phyloP scores from a whole-genome alignment of 2,797 vertebrate species.

The Anabas testudineus region DNA sequence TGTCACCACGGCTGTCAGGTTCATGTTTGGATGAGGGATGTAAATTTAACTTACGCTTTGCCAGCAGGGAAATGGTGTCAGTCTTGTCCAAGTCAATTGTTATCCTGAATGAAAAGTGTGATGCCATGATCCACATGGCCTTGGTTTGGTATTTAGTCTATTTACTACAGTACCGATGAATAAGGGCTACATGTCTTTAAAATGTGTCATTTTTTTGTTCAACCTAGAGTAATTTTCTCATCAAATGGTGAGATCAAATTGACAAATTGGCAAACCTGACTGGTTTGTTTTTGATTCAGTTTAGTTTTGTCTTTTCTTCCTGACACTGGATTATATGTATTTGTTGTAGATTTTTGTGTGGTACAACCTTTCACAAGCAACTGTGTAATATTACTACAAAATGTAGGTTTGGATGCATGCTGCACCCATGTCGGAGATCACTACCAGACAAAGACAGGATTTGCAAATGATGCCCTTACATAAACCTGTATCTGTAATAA shows the following conservation, averaged over 20 bases:
- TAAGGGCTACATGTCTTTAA: slow-evolving; percentile 8
- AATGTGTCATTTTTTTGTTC: neutral
- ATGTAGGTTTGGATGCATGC: slow-evolving; percentile 13
- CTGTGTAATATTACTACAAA: slow-evolving; percentile 5
- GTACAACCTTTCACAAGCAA: neutral
- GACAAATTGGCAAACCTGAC: neutral
- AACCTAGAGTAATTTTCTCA: neutral
- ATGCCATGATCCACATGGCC: slow-evolving; percentile 34
- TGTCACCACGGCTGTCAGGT: slow-evolving; percentile 63
- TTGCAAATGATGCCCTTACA: slow-evolving; percentile 49
- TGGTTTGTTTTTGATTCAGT: neutral
- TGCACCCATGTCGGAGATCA: slow-evolving; percentile 9
- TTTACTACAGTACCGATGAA: slow-evolving; percentile 1
- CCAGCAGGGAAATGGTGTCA: slow-evolving; percentile 39
- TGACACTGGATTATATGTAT: neutral
- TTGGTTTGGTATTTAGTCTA: slow-evolving; percentile 20
- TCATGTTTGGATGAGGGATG: slow-evolving; percentile 50
- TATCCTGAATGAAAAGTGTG: slow-evolving; percentile 46
- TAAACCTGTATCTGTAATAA: slow-evolving; percentile 26
- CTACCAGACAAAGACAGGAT: slow-evolving; percentile 13
- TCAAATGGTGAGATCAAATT: slow-evolving; percentile 4
- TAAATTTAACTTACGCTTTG: slow-evolving; percentile 65
- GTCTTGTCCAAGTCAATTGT: slow-evolving; percentile 56
- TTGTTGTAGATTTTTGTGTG: slow-evolving; percentile 3
- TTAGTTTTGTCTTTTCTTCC: neutral